These are phyloP conservation scores for Seriola dumerili DNA, from an alignment of 2,113 vertebrate species.

Conservation along the genomic window DNA sequence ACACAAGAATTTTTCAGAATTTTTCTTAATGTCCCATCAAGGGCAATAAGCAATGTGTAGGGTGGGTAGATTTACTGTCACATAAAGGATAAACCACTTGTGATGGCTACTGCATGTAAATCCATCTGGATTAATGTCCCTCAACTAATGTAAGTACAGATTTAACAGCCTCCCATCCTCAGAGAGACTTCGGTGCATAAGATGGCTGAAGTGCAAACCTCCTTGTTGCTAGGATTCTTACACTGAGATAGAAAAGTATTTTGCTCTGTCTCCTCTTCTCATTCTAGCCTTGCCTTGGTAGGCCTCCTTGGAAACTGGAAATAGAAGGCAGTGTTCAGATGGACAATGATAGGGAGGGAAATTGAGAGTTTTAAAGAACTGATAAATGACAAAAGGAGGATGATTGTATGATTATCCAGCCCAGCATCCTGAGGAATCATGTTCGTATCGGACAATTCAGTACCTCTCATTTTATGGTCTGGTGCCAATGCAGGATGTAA, in stretches of 20 bases:
- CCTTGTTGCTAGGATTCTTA: constrained; percentile 63
- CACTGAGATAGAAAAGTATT: constrained; percentile 29
- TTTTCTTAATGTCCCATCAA: constrained; percentile 54
- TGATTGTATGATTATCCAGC: constrained; percentile 14
- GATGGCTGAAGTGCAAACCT: constrained; percentile 32
- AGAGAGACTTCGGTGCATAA: constrained; percentile 30
- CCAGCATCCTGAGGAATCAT: neutral
- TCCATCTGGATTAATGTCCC: constrained; percentile 77
- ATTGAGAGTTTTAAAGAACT: constrained; percentile 9
- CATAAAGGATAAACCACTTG: constrained; percentile 64
- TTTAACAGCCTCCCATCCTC: constrained; percentile 54
- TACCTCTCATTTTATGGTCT: neutral
- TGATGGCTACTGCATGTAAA: constrained; percentile 66
- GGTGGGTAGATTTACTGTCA: constrained; percentile 57
- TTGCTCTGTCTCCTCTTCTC: constrained; percentile 29
- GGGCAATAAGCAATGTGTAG: constrained; percentile 58
- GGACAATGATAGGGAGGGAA: neutral
- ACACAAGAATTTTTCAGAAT: constrained; percentile 8
- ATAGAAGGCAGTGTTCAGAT: neutral
- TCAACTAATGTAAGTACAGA: constrained; percentile 68
- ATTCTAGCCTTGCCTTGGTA: constrained; percentile 22
- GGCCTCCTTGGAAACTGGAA: constrained; percentile 39
- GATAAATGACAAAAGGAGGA: constrained; percentile 2
- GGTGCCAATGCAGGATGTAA: neutral
- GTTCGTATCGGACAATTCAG: neutral